phyloP scores from a whole-genome alignment of 2,888 invertebrate species.

The Crematogaster levior region DNA sequence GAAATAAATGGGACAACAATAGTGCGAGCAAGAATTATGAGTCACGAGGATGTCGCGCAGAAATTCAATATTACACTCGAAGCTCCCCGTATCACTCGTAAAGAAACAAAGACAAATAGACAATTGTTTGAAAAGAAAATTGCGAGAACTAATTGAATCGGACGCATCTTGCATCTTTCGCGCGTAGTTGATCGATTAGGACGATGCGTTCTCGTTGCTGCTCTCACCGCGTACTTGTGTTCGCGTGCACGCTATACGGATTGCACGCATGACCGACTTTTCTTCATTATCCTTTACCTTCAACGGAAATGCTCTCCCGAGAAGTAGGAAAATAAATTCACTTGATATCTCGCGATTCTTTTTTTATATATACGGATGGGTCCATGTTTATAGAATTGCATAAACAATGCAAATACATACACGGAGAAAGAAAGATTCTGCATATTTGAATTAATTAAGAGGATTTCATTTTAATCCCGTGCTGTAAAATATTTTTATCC shows the following conservation, averaged over 20 bases:
- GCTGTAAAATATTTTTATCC: slow-evolving; percentile 24
- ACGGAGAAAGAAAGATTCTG: slow-evolving; percentile 11
- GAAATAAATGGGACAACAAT: slow-evolving; percentile 39
- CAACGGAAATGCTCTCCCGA: slow-evolving; percentile 9
- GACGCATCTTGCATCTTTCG: slow-evolving; percentile 37
- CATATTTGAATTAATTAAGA: slow-evolving; percentile 44
- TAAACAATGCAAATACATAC: slow-evolving; percentile 18
- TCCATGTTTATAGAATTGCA: neutral
- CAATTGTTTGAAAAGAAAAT: slow-evolving; percentile 55
- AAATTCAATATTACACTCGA: slow-evolving; percentile 54
- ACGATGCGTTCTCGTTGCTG: slow-evolving; percentile 30
- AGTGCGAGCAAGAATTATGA: slow-evolving; percentile 28
- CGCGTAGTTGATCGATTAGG: slow-evolving; percentile 55
- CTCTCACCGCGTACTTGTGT: neutral
- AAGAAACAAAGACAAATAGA: slow-evolving; percentile 64
- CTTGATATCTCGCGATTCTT: slow-evolving; percentile 6
- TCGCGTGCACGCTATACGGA: slow-evolving; percentile 14
- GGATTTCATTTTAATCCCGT: slow-evolving; percentile 37
- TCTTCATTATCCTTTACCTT: slow-evolving; percentile 17
- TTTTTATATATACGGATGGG: neutral
- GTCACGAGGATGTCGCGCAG: slow-evolving; percentile 34
- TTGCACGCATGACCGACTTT: slow-evolving; percentile 31
- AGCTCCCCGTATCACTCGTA: slow-evolving; percentile 24
- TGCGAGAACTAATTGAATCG: slow-evolving; percentile 61
- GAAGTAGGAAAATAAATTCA: slow-evolving; percentile 32